Base-by-base conservation (phyloP, 2,113 vertebrate genomes). In the Macaca mulatta region DNA sequence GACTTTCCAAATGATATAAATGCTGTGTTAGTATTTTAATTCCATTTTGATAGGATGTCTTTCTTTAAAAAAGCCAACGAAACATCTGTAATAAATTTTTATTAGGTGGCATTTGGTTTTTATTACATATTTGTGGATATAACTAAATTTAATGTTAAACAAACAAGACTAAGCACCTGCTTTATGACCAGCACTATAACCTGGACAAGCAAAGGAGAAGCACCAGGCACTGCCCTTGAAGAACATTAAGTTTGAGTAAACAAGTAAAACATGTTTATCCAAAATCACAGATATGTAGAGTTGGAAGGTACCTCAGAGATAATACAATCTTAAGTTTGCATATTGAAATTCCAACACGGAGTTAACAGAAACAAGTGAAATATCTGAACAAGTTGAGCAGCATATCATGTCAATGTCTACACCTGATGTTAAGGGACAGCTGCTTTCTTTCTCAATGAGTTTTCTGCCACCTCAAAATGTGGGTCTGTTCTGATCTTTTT, bases 91-190 rank as follows among this genome's bases (percentile, higher is more conserved):
- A 93, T 93, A 92, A 40, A 57, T 48, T 94, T 96, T 97, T 92
- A 97, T 90, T 94, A 95, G 83, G 59, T 95, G 40, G 82, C 57
- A 88, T 89, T 95, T 95, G 81, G 20, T 82, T 94, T 97, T 97
- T 88, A 96, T 50, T 82, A 48, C n/a, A 9, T 82, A 95, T 93
- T 94, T 96, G 85, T 89, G 25, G 81, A 80, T 77, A 67, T 69
- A 96, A 91, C n/a, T 90, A 93, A 77, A 91, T 74, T 82, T 81
- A 89, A 93, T 74, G 38, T 92, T 94, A 82, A 89, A 45, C 91
- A 94, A 96, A 92, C 40, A 96, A 87, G n/a, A 85, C 84, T 84
- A 94, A 93, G 67, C 48, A 67, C 77, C 52, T 70, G 64, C 27
- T 95, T 90, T 88, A 72, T 86, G n/a, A 74, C 30, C 27, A 55